These are phyloP conservation scores for Dendrocincla fuliginosa DNA, from an alignment of 2,797 vertebrate genomes.

Conservation along the genomic window DNA sequence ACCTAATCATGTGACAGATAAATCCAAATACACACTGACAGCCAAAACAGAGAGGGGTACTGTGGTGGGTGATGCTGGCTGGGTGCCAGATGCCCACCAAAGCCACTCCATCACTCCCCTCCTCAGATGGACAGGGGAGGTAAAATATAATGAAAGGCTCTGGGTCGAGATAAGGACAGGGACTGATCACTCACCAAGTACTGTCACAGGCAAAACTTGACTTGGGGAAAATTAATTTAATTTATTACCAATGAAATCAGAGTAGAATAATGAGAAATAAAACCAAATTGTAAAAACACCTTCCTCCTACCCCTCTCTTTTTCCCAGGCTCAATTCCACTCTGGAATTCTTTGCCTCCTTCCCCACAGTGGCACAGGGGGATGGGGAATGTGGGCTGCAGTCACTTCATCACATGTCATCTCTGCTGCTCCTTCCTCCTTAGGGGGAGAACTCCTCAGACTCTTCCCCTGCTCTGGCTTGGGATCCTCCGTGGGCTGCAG, in stretches of 20 bases:
- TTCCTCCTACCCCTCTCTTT: neutral
- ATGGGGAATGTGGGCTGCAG: neutral
- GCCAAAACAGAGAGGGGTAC: neutral
- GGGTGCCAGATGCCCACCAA: neutral
- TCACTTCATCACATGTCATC: fast-evolving
- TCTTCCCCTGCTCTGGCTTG: neutral
- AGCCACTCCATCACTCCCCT: neutral
- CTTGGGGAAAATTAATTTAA: neutral
- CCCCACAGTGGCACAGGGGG: neutral
- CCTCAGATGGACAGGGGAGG: neutral
- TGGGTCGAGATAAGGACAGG: neutral
- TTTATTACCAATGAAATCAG: neutral
- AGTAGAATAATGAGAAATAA: neutral
- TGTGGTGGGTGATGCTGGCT: neutral
- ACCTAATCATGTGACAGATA: neutral
- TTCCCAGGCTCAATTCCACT: neutral
- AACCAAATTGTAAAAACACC: neutral
- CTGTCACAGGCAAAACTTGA: neutral
- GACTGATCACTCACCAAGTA: neutral
- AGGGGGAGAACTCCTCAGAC: neutral
- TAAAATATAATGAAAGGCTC: neutral
- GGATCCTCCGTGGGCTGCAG: neutral
- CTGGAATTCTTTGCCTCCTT: neutral
- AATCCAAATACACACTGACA: neutral
- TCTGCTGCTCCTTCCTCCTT: neutral